A percentile compares a stretch with the other conserved stretches of the same genome.
Conservation (phyloP, 1,140 invertebrate species). For the Saccostrea glomerata region DNA sequence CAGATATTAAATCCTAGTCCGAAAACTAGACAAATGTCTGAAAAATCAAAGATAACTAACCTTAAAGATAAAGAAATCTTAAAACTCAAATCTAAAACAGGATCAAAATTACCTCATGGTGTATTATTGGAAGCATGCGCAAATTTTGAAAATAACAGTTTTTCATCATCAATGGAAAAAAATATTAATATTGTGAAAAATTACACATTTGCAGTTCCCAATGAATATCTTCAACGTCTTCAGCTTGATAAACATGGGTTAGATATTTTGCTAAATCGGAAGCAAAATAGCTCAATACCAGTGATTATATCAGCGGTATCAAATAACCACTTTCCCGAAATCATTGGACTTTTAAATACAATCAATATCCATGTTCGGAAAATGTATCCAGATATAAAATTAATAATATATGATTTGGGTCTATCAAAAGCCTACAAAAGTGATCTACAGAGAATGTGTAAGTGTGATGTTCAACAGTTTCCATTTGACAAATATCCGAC, state of each 20-base stretch:
- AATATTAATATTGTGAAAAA: neutral
- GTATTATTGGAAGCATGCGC: too few species aligned
- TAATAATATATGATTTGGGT: slow-evolving; percentile 46
- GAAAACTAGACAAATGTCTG: too few species aligned
- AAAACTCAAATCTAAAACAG: too few species aligned
- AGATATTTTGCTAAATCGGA: neutral
- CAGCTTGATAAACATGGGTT: neutral
- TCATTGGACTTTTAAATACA: neutral
- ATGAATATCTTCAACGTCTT: neutral
- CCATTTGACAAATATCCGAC: neutral
- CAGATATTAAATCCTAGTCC: too few species aligned
- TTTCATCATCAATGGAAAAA: neutral
- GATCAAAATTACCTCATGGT: too few species aligned
- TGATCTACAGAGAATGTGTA: neutral
- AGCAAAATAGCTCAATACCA: neutral
- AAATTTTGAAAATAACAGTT: too few species aligned
- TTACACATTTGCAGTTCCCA: neutral
- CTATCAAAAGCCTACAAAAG: neutral
- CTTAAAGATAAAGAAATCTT: too few species aligned
- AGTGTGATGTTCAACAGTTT: neutral
- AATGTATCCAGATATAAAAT: slow-evolving; percentile 25
- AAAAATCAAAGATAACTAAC: too few species aligned
- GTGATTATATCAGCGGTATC: neutral
- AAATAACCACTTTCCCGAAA: neutral
- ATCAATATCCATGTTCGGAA: neutral